Percentiles rank a stretch among this genome's conserved stretches.
Evolutionary conservation across 2,797 vertebrate genomes (phyloP).

Genomic region (Sebastes hubbsi): DNA sequence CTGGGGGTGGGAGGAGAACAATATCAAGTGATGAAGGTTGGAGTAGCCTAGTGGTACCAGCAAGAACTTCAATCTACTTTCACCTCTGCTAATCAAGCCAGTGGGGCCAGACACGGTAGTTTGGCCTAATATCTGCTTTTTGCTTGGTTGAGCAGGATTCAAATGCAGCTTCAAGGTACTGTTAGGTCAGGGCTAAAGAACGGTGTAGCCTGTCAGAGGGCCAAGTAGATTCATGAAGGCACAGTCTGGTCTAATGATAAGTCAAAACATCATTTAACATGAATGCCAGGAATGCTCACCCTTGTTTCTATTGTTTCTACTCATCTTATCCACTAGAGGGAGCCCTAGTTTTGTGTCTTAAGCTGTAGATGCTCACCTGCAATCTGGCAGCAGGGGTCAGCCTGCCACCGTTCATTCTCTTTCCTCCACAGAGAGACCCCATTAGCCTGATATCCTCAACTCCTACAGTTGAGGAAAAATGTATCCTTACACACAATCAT

Average conservation of each 20-base stretch:
- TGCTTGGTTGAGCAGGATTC: not conserved
- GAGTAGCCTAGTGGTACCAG: no score
- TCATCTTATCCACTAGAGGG: slow-evolving; percentile 24
- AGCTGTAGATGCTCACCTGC: not conserved
- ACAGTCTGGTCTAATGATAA: not conserved
- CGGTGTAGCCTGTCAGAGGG: not conserved
- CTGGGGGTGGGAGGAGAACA: no score
- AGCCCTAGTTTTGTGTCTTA: not conserved
- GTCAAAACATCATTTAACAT: not conserved
- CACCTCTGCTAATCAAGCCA: no score
- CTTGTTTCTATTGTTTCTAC: not conserved
- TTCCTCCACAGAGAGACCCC: not conserved
- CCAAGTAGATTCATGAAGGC: not conserved
- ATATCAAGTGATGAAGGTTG: no score
- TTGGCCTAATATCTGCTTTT: not conserved
- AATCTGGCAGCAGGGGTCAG: slow-evolving; percentile 47
- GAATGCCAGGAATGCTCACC: not conserved
- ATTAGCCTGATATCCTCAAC: not conserved
- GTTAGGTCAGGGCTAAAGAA: not conserved
- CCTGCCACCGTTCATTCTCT: not conserved
- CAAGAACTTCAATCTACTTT: no score
- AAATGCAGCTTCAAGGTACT: not conserved
- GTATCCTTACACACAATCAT: not conserved
- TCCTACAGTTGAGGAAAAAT: not conserved
- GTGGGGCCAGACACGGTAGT: not conserved